Conservation (phyloP, 2,797 vertebrate species). For the Selene dorsalis region DNA sequence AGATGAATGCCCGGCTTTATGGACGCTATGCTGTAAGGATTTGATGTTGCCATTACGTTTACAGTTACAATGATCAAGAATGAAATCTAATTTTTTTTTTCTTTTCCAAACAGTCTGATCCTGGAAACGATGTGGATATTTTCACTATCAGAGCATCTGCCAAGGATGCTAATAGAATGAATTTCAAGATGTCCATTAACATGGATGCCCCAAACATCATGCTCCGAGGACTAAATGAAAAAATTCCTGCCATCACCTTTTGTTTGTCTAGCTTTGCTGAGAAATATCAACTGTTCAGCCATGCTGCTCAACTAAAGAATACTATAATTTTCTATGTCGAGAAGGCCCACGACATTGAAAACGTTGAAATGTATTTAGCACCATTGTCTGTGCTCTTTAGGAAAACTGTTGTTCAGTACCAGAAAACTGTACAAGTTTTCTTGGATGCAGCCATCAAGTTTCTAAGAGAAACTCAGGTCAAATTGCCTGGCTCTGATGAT, state of each 20-base stretch:
- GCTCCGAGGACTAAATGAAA: conserved; percentile 79
- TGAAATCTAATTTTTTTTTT: conserved; percentile 9
- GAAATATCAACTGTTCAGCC: conserved; percentile 79
- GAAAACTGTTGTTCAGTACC: conserved; percentile 70
- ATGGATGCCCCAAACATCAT: conserved; percentile 79
- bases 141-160: conserved; percentile 76
- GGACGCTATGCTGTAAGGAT: conserved; percentile 84
- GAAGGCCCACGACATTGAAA: conserved; percentile 63
- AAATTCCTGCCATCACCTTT: conserved; percentile 77
- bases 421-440: conserved; percentile 65
- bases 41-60: not conserved
- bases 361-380: conserved; percentile 7
- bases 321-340: conserved; percentile 70
- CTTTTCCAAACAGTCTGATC: conserved; percentile 79
- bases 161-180: conserved; percentile 67
- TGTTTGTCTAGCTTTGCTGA: conserved; percentile 80
- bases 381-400: conserved; percentile 78
- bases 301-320: conserved; percentile 78
- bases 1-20: conserved; percentile 79
- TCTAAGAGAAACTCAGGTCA: conserved; percentile 85
- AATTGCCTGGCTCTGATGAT: conserved; percentile 81
- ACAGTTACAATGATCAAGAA: not conserved
- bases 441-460: conserved; percentile 82
- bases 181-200: conserved; percentile 84
- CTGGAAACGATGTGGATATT: conserved; percentile 83